Percentiles rank a stretch among this genome's conserved stretches.
phyloP scores from a whole-genome alignment of 30 jellyfish, hydroid and myxozoan species.

The Phacellophora camtschatica region DNA sequence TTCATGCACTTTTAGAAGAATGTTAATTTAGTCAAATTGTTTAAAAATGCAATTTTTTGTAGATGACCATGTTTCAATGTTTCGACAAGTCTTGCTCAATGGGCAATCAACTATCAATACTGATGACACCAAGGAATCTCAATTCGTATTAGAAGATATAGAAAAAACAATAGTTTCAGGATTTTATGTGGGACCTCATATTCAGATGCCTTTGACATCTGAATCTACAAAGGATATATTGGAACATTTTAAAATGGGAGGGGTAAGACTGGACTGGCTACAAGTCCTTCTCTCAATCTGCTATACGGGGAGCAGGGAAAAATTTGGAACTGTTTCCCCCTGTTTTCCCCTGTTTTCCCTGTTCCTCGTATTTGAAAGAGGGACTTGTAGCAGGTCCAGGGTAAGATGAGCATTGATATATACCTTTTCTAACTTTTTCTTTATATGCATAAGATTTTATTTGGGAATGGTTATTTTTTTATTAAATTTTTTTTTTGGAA shows the following conservation, averaged over 20 bases:
- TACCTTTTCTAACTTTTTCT: background rate
- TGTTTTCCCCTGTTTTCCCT: background rate
- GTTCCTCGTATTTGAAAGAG: no score
- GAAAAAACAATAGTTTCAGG: conserved; percentile 23
- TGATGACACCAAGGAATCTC: background rate
- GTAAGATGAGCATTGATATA: no score
- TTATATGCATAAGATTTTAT: no score
- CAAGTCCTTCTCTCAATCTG: background rate
- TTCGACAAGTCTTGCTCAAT: conserved; percentile 27
- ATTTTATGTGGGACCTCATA: conserved; percentile 72
- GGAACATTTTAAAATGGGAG: conserved; percentile 58
- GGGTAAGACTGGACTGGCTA: conserved; percentile 26
- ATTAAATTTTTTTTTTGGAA: no score
- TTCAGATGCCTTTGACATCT: conserved; percentile 53
- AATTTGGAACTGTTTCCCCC: background rate
- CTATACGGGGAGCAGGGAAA: background rate
- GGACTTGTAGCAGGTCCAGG: no score
- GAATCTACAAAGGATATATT: conserved; percentile 26
- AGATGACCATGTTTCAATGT: conserved; percentile 39
- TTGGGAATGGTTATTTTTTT: no score
- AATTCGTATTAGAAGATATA: conserved; percentile 10
- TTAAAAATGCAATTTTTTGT: no score
- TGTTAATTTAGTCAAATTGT: no score
- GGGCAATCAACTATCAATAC: conserved; percentile 7
- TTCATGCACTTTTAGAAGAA: no score